Base-by-base conservation (phyloP, 1,140 invertebrate species). In the Cotesia glomerata region DNA sequence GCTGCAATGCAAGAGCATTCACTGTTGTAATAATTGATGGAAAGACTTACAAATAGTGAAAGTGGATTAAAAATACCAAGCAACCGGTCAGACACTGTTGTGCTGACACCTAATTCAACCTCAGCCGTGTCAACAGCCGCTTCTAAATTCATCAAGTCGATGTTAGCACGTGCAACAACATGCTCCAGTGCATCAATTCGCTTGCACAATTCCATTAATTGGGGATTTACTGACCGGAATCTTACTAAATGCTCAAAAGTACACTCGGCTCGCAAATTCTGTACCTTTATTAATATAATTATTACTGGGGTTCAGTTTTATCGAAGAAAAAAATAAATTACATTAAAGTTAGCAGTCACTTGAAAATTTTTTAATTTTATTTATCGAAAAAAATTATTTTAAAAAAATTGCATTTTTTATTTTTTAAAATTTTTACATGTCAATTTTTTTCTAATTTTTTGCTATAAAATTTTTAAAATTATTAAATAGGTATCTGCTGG, bases 11-110 rank as follows among this genome's bases (percentile, higher is more conserved):
- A n/a, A 14, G 5, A 34, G 11, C 4, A 26, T 36, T 35, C 13
- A 35, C 3, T 34, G n/a, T 16, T 35, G 34, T 16, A 7, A 66
- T 34, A 52, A 66, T 51, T 26, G 8, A 49, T 39, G 14, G 14
- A n/a, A 59, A 56, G 66, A 75, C 74, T 72, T 65, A 77, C 76
- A 54, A 75, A 75, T 16, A 76, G 70, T 8, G 76, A 81, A 54
- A 83, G 78, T 26, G 80, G 80, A 74, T 82, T 83, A 14, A 83
- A 56, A 39, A 81, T 82, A 16, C 81, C 80, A 34, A 82, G 79
- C 52, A 83, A 64, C 74, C 75, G 74, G 63, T 83, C 80, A 0
- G 81, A 79, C n/a, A 81, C 76, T 7, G 80, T 80, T 62, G 26
- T 35, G 13, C 58, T 65, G n/a, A 39, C 72, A 8, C 74, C 71